Base-by-base conservation (phyloP, 1,140 invertebrate genomes). In the Drosophila jambulina region DNA sequence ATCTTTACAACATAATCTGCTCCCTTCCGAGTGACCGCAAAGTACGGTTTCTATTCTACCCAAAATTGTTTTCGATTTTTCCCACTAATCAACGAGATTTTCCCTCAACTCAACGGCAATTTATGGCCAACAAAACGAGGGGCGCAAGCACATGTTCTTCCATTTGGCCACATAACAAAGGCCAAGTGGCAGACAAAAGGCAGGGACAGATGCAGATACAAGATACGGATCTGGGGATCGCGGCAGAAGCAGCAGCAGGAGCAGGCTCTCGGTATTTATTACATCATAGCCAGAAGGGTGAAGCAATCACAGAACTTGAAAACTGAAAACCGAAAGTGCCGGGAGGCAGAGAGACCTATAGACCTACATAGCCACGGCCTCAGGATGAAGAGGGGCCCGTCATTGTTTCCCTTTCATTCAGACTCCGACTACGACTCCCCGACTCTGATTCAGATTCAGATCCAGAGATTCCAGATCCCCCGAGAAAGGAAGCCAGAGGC, bases 281-380 rank as follows among this genome's bases (percentile, higher is more conserved):
- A 88, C 85, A 88, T 88, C 78, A 88, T 78, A 72, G 67, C 45
- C 48, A 63, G 62, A 45, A 54, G 63, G 74, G 54, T 77, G 59
- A 81, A 46, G 74, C 62, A 87, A 87, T 86, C 83, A 82, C 75
- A 76, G 78, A 86, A 86, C 82, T 81, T 79, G 54, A 75, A 87
- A 87, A 91, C 81, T 56, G 80, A 91, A 91, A 91, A 91, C 81
- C 58, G 88, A 91, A 91, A 91, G 88, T 91, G 88, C 81, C 85
- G 72, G 60, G 53, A 60, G 78, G 75, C 76, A 91, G 72, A 34
- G 57, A 56, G 53, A 56, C 88, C 88, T 91, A 91, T 91, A 91
- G 83, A 91, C 88, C 88, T 88, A 91, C 88, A 82, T 91, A 77
- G 68, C 60, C 65, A n/a, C 58, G 63, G 68, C 40, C 48, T 25